These are phyloP conservation scores for Pelochelys cantorii DNA, from an alignment of 2,797 vertebrate genomes.

Conservation along the genomic window DNA sequence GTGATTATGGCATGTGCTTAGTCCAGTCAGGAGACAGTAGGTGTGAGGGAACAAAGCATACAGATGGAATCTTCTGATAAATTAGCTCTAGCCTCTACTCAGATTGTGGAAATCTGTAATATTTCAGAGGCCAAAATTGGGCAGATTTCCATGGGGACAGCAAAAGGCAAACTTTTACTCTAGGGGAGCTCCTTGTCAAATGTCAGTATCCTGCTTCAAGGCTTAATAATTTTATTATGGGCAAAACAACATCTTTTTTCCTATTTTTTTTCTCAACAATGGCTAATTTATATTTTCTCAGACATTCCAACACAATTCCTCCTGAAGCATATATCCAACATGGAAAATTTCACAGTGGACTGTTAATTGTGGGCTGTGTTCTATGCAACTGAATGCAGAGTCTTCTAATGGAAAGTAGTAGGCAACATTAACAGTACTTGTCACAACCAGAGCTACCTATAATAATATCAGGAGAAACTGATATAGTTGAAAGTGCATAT, in stretches of 20 bases:
- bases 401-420: background rate
- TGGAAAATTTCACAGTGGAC: background rate
- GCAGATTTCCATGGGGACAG: background rate
- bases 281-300: background rate
- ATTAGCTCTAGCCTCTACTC: too few relatives aligned
- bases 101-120: background rate
- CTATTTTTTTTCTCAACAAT: background rate
- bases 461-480: background rate
- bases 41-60: too few relatives aligned
- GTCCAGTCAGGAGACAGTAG: too few relatives aligned
- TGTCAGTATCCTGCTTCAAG: background rate
- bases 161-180: background rate
- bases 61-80: too few relatives aligned
- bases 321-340: background rate
- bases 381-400: background rate
- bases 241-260: background rate
- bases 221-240: background rate
- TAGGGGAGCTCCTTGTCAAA: too few relatives aligned
- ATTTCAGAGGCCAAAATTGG: background rate
- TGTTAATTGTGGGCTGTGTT: background rate
- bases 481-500: background rate
- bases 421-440: background rate
- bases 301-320: background rate
- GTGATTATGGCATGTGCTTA: too few relatives aligned
- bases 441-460: background rate